Evolutionary conservation across 1,140 invertebrate genomes (phyloP), one percentile per base, ranked within the genome.

Genomic region (Drosophila santomea): DNA sequence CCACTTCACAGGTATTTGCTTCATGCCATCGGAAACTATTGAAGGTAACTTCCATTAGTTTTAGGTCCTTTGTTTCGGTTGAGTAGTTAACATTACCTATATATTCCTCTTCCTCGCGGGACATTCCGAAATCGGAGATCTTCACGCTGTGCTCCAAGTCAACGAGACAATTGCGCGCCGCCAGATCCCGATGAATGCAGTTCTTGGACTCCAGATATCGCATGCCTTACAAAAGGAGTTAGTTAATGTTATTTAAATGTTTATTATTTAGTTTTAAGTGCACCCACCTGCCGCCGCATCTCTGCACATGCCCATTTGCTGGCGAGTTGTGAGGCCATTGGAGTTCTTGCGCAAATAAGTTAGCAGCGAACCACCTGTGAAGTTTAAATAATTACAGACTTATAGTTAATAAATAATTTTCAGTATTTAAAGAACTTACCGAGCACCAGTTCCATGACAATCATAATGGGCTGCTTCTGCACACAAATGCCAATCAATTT

Each of bases 41-140:
- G 2, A 0, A 39, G 15, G 2, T 15, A 8, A n/a, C 36, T 4
- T 4, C 7, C 10, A n/a, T 68, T 15, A 38, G 6, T 14, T 43
- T 47, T 3, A 7, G 4, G 15, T 15, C 38, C 36, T 12, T 10
- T 12, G 17, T 23, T 5, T 0, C 6, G 17, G 14, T 54, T 0
- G 25, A 4, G 0, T 17, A 4, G 2, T 2, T 5, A 4, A 7
- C 12, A 23, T 32, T 67, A 92, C 92, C 92, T 69, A 97, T 98
- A 83, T 99, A 99, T 92, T 99, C 98, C 92, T 99, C 97, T 92
- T 99, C 98, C 93, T 99, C 98, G 39, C 98, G 94, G 0, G 98
- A 99, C 98, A 99, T 99, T 72, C 98, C 98, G 94, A 99, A 99
- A 93, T 99, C 98, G 0, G 98, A 98, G 90, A 99, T 99, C 94